Conservation (phyloP, 35 echinoderm and acorn worm species). For the Apostichopus californicus region DNA sequence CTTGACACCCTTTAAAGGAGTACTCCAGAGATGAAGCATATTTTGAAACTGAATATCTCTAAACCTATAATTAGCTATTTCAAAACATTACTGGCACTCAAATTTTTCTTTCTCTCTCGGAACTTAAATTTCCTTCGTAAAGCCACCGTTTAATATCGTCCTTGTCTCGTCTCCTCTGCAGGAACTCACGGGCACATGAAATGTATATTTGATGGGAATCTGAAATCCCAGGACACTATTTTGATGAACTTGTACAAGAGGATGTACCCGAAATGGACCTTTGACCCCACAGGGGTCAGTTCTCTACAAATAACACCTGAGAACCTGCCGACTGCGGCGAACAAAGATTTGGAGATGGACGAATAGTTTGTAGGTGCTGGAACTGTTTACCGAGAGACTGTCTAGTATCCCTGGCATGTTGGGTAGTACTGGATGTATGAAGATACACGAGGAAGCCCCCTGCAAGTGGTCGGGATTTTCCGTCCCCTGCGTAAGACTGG, state of each 20-base stretch:
- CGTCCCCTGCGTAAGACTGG: no score
- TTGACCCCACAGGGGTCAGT: conserved; percentile 59
- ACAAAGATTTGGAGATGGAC: background rate
- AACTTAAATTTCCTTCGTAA: background rate
- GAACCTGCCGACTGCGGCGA: background rate
- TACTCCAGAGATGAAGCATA: no score
- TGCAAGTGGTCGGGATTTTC: no score
- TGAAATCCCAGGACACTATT: conserved; percentile 96
- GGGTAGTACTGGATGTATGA: no score
- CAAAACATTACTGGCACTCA: no score
- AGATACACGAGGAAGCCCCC: no score
- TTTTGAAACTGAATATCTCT: no score
- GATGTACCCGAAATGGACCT: conserved; percentile 98
- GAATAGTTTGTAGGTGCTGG: background rate
- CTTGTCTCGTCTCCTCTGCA: conserved; percentile 28
- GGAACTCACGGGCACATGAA: conserved; percentile 99
- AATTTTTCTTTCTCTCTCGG: no score
- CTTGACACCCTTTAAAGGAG: no score
- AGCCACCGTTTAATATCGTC: background rate
- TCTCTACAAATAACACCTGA: conserved; percentile 62
- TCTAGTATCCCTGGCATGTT: no score
- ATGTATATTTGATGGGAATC: conserved; percentile 94
- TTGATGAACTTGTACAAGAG: conserved; percentile 96
- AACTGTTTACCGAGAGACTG: no score
- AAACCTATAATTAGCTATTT: no score